Base-by-base conservation (phyloP, 2,888 invertebrate species). In the Parasteatoda lunata region DNA sequence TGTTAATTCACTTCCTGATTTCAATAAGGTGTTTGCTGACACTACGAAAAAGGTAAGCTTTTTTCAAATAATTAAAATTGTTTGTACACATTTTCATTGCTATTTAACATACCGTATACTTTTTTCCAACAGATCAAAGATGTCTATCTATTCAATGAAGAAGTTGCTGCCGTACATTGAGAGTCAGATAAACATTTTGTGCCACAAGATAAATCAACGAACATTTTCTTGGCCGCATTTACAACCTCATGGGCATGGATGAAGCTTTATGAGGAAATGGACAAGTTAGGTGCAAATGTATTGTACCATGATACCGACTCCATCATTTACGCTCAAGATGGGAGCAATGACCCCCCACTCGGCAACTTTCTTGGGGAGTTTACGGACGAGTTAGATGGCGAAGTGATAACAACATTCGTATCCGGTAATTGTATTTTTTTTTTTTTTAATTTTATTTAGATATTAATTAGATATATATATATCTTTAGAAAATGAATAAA, bases 291-390 rank as follows among this genome's bases (percentile, higher is more conserved):
- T 3, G 51, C 1, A 13, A 48, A 9, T 11, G 75, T 75, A 0
- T 30, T 75, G 0, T 75, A 59, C 11, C 59, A 59, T 47, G 75
- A 75, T 7, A 75, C 75, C 3, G 75, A 75, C 15, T 11, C 11
- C 11, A 75, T 75, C 45, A 45, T 64, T 0, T 64, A 69, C 2
- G 0, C 30, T 2, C 30, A 30, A 30, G 2, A 30, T 30, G 30
- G 30, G 0, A 2, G 2, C 0, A 30, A 30, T 30, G n/a, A 68
- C 1, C 68, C 68, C 11, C 68, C 68, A 4, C 5, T 68, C 0
- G 7, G 68, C 5, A 68, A 68, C 30, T 68, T 68, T 9, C 68
- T 68, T 68, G 68, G 68, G 11, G 68, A 30, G 0, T 68, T 68
- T 30, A 68, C 5, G 4, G 68, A 15, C 9, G 68, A 68, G 9